Evolutionary conservation across 2,888 invertebrate species (phyloP).

Genomic region (Leptothorax acervorum): DNA sequence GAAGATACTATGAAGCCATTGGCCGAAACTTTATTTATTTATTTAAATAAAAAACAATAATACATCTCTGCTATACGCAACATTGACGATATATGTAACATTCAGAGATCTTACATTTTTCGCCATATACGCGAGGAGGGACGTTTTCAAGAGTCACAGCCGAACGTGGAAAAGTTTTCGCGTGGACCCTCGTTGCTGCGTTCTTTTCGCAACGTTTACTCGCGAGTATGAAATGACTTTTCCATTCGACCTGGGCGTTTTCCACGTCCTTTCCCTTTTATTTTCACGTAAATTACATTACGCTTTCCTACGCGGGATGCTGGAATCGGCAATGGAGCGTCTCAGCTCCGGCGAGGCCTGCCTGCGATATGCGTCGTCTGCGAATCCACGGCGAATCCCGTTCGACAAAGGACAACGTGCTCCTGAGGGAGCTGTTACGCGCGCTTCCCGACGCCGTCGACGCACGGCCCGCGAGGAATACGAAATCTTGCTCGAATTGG

Average conservation of each 20-base stretch:
- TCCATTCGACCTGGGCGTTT: not conserved
- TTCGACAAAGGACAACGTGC: slow-evolving; percentile 89
- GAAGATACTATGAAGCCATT: too few species aligned
- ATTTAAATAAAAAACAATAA: too few species aligned
- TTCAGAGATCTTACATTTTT: not conserved
- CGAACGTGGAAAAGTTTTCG: not conserved
- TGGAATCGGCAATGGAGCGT: slow-evolving; percentile 87
- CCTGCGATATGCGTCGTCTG: slow-evolving; percentile 90
- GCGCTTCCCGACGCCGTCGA: slow-evolving; percentile 91
- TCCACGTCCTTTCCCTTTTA: not conserved
- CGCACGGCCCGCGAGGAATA: slow-evolving; percentile 87
- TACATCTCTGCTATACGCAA: not conserved
- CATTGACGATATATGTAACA: not conserved
- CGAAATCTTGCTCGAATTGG: slow-evolving; percentile 88
- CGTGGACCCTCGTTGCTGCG: not conserved
- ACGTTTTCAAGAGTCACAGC: not conserved
- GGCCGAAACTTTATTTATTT: too few species aligned
- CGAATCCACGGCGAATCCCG: slow-evolving; percentile 90
- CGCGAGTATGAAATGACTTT: not conserved
- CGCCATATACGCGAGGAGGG: not conserved
- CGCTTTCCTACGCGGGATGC: slow-evolving; percentile 89
- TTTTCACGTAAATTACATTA: slow-evolving; percentile 64
- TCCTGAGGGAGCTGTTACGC: slow-evolving; percentile 91
- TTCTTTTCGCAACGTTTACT: slow-evolving; percentile 14
- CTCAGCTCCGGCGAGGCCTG: slow-evolving; percentile 87